phyloP scores from a whole-genome alignment of 2,797 vertebrate genomes.

The Arrhamphus sclerolepis region DNA sequence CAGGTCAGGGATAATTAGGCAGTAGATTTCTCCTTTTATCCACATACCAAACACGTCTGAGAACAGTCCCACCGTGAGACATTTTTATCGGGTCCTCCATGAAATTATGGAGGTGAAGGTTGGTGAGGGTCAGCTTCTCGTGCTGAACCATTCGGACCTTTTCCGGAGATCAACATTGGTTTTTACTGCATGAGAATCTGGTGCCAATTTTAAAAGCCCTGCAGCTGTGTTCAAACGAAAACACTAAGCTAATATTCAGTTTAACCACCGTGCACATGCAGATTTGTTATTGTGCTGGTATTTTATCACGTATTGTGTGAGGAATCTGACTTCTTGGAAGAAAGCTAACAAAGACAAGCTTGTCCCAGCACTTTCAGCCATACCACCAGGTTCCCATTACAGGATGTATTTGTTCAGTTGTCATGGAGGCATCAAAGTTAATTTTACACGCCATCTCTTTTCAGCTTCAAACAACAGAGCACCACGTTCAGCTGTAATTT shows the following conservation, averaged over 20 bases:
- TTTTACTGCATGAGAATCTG: constrained; percentile 22
- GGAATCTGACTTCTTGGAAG: too few relatives aligned
- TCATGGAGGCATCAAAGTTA: too few relatives aligned
- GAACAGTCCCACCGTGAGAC: constrained; percentile 64
- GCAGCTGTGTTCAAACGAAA: constrained; percentile 26
- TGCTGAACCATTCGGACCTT: constrained; percentile 29
- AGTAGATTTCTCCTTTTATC: constrained; percentile 65
- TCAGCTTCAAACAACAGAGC: too few relatives aligned
- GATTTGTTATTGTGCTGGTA: too few relatives aligned
- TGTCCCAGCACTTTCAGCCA: too few relatives aligned
- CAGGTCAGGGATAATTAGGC: constrained; percentile 80
- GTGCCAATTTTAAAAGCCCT: constrained; percentile 13
- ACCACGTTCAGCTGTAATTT: constrained; percentile 18
- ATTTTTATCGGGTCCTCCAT: constrained; percentile 65
- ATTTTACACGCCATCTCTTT: too few relatives aligned
- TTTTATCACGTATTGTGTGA: too few relatives aligned
- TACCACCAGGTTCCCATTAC: too few relatives aligned
- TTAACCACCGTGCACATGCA: too few relatives aligned
- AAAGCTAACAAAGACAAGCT: too few relatives aligned
- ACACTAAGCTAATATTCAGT: not conserved
- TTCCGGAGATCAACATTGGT: constrained; percentile 45
- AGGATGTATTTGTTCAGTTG: too few relatives aligned
- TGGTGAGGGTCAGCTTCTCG: constrained; percentile 43
- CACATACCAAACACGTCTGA: constrained; percentile 64
- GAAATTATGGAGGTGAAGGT: constrained; percentile 54